Percentiles rank a stretch among this genome's conserved stretches.
Evolutionary conservation across 2,888 invertebrate species (phyloP).

Genomic region (Leptopterna dolabrata): DNA sequence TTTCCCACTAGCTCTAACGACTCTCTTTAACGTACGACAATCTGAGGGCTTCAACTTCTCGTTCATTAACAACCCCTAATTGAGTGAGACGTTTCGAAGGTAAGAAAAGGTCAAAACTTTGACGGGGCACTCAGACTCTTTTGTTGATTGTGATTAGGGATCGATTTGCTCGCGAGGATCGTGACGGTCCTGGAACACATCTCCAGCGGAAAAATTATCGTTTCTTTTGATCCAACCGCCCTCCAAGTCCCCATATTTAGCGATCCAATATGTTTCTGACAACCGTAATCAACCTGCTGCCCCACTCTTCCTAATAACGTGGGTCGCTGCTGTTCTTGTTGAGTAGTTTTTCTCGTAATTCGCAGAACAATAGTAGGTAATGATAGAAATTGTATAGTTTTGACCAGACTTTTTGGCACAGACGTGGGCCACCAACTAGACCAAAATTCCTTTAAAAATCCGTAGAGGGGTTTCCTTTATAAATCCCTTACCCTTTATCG

Average conservation of each 20-base stretch:
- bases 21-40: background rate
- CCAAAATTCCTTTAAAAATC: too few relatives aligned
- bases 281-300: background rate
- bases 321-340: background rate
- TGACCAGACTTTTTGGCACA: too few relatives aligned
- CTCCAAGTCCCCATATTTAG: background rate
- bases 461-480: too few relatives aligned
- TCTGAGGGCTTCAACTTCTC: background rate
- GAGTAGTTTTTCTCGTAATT: too few relatives aligned
- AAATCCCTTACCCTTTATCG: too few relatives aligned
- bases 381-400: too few relatives aligned
- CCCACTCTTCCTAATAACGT: background rate
- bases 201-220: background rate
- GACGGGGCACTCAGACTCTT: background rate
- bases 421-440: too few relatives aligned
- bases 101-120: background rate
- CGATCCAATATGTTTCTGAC: slow-evolving; percentile 11
- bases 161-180: background rate
- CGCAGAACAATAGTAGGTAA: too few relatives aligned
- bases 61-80: slow-evolving; percentile 7
- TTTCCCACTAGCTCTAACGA: background rate
- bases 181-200: background rate
- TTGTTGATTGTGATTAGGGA: background rate
- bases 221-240: background rate
- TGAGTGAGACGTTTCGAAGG: background rate